Conservation (phyloP, 1,140 invertebrate genomes). For the Sinonovacula constricta region DNA sequence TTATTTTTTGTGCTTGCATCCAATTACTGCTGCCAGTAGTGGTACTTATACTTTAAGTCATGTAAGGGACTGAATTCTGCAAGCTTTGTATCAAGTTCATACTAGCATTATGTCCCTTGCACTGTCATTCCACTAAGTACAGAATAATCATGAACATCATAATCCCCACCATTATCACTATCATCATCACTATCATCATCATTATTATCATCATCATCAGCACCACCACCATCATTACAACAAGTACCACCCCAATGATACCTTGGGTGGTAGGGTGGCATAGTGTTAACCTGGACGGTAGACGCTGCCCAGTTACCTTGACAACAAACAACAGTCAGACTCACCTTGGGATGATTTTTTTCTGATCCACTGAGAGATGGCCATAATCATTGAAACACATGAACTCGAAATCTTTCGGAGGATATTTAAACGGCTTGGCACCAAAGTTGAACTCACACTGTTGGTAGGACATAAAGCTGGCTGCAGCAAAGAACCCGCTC, state of each 20-base stretch:
- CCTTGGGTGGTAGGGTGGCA: neutral
- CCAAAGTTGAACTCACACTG: constrained; percentile 97
- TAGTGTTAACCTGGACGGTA: neutral
- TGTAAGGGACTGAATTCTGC: no score
- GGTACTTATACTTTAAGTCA: no score
- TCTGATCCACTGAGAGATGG: constrained; percentile 80
- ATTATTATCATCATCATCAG: neutral
- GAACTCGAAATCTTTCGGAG: constrained; percentile 85
- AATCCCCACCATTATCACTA: neutral
- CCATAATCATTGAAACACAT: constrained; percentile 89
- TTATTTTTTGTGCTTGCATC: no score
- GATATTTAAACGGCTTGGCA: constrained; percentile 87
- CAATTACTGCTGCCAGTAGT: no score
- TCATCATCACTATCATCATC: neutral
- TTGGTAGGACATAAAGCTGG: constrained; percentile 97
- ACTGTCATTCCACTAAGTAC: no score
- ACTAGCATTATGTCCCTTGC: no score
- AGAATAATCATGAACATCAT: neutral
- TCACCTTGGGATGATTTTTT: constrained; percentile 75
- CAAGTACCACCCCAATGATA: neutral
- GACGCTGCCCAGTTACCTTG: neutral
- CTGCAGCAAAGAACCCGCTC: constrained; percentile 93
- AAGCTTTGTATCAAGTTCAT: no score
- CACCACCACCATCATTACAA: neutral
- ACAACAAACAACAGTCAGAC: neutral